Conservation (phyloP, 2,797 vertebrate genomes). For the Notamacropus eugenii region DNA sequence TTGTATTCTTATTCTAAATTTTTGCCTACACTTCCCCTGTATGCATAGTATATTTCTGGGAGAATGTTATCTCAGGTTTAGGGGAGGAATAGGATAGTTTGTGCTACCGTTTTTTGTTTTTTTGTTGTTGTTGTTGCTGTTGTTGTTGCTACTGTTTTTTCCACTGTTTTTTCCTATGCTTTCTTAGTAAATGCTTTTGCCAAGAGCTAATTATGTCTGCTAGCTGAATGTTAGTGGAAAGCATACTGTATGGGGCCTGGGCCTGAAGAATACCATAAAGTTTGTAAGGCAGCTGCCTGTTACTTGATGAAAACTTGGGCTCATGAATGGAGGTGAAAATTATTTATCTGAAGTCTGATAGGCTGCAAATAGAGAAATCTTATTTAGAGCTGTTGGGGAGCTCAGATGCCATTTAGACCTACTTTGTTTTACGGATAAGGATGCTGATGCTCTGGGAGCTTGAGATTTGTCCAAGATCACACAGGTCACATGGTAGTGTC, state of each 20-base stretch:
- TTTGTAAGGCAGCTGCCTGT: not conserved
- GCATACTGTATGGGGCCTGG: not conserved
- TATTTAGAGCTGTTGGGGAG: not conserved
- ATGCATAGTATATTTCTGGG: not conserved
- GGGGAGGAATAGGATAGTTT: not conserved
- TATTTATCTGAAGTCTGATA: not conserved
- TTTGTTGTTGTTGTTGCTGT: too few species aligned
- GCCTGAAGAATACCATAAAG: not conserved
- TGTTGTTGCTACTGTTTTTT: not conserved
- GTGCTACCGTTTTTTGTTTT: not conserved
- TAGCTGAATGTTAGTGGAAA: not conserved
- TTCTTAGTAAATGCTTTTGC: not conserved
- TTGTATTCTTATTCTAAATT: not conserved
- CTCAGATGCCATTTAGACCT: too few species aligned
- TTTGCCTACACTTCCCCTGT: not conserved
- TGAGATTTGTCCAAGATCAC: not conserved
- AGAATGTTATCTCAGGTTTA: not conserved
- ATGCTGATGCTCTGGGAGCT: not conserved
- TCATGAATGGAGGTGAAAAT: not conserved
- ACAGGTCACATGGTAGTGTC: not conserved
- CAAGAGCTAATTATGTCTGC: not conserved
- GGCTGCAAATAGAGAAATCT: not conserved
- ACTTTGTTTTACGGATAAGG: not conserved
- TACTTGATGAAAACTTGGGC: not conserved
- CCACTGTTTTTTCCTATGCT: not conserved